These are phyloP conservation scores for Hoplodrina ambigua DNA, from an alignment of 2,888 invertebrate species.

Conservation along the genomic window DNA sequence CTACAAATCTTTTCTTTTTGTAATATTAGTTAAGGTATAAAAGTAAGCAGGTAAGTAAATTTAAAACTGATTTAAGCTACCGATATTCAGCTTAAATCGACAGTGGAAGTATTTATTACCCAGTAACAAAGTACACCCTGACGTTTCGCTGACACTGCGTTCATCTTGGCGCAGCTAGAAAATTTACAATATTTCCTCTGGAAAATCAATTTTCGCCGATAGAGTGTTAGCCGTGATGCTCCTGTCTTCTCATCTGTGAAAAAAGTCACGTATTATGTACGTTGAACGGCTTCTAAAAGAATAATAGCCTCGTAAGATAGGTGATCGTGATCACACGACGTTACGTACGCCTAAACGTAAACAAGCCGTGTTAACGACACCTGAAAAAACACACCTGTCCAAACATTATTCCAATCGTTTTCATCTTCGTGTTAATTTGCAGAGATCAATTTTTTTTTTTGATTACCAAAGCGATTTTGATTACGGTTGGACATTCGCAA, in stretches of 20 bases:
- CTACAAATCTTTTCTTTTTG: no score
- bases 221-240: conserved; percentile 76
- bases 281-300: conserved; percentile 75
- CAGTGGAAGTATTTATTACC: conserved; percentile 64
- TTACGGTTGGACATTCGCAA: conserved; percentile 65
- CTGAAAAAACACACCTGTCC: conserved; percentile 47
- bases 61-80: conserved; percentile 4
- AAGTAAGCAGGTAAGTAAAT: not conserved
- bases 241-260: conserved; percentile 76
- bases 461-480: conserved; percentile 63
- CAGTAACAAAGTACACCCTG: conserved; percentile 65
- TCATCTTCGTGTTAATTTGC: conserved; percentile 59
- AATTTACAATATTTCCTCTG: conserved; percentile 84
- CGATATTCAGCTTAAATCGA: conserved; percentile 61
- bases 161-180: conserved; percentile 71
- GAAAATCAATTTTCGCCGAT: conserved; percentile 85
- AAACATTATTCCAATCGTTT: conserved; percentile 59
- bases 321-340: conserved; percentile 69
- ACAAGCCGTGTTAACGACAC: conserved; percentile 40
- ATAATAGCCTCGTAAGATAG: conserved; percentile 74
- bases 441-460: conserved; percentile 56
- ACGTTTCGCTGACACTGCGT: conserved; percentile 71
- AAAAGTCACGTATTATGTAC: conserved; percentile 85
- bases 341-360: conserved; percentile 40
- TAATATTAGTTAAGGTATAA: no score